Base-by-base conservation (phyloP, 2,797 vertebrate species). In the Siniperca undulata region DNA sequence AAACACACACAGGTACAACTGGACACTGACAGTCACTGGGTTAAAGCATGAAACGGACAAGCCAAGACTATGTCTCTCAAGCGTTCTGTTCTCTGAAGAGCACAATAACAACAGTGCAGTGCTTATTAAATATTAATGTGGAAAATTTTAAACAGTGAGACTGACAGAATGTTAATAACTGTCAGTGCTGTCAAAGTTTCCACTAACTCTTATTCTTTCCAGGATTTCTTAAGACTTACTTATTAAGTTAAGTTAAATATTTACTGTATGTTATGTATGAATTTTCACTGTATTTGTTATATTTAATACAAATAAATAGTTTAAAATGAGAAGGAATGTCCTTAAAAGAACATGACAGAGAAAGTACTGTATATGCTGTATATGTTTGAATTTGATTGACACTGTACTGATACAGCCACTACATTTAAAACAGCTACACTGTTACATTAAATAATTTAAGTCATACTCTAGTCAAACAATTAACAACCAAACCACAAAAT, bases 41-140 rank as follows among this genome's bases (percentile, higher is more conserved):
- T 19, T 24, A 19, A 56, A 53, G 52, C 7, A 55, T 50, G 19
- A 50, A 61, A 73, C 0, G 4, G 36, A 53, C 30, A 61, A 74
- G 64, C 65, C 36, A 20, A 60, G 30, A 59, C 7, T 52, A 19
- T 20, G 36, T 50, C 52, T 62, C 48, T 70, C 34, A 77, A 66
- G 55, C 7, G 0, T 10, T 3, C 22, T 27, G 65, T 82, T 83
- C 50, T 89, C 75, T 62, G 48, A 88, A 66, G 64, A 89, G 61
- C 86, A 91, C 77, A 65, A 80, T 68, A 70, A 48, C 30, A 80
- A 69, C 30, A 80, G 20, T 7, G 2, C 64, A 50, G 64, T 4
- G 73, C 10, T 86, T n/a, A 87, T 91, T 77, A 92, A 94, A 92
- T 86, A 88, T 93, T 68, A 67, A 93, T 88, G 80, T 81, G 86